Percentiles rank a stretch among this genome's conserved stretches.
phyloP scores from a whole-genome alignment of 2,888 invertebrate species.

The Falcaria lacertinaria region DNA sequence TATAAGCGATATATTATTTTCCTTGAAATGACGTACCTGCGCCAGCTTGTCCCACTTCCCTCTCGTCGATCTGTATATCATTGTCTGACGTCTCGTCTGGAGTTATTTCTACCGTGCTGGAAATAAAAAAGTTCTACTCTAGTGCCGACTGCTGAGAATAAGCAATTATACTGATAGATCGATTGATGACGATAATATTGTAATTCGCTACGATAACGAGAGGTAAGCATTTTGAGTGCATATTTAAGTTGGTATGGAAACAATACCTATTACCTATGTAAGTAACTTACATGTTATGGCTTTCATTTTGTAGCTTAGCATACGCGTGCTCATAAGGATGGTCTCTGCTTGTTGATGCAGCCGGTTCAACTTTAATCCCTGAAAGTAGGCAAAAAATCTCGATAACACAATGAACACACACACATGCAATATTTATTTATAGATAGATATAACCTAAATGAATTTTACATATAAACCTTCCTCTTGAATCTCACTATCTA shows the following conservation, averaged over 20 bases:
- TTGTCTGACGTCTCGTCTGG: constrained; percentile 55
- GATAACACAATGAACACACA: not conserved
- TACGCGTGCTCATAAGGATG: constrained; percentile 88
- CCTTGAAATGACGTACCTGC: constrained; percentile 43
- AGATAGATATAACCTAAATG: too few relatives aligned
- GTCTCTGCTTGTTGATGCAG: constrained; percentile 67
- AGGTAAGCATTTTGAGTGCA: too few relatives aligned
- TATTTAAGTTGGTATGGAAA: too few relatives aligned
- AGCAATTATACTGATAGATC: not conserved
- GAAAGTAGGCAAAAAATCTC: constrained; percentile 10
- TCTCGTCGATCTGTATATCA: constrained; percentile 64
- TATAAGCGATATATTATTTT: not conserved
- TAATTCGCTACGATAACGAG: too few relatives aligned
- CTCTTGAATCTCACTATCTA: too few relatives aligned
- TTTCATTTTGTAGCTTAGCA: constrained; percentile 83
- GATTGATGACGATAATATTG: not conserved
- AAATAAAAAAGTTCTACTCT: constrained; percentile 14
- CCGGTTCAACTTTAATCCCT: constrained; percentile 54
- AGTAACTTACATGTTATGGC: constrained; percentile 55
- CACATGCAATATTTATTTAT: not conserved
- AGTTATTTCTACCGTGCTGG: constrained; percentile 62
- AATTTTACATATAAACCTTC: too few relatives aligned
- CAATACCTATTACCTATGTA: not conserved
- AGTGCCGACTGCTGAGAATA: not conserved
- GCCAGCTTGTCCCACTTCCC: constrained; percentile 56